phyloP scores from a whole-genome alignment of 1,140 invertebrate species.

The Monomorium pharaonis region DNA sequence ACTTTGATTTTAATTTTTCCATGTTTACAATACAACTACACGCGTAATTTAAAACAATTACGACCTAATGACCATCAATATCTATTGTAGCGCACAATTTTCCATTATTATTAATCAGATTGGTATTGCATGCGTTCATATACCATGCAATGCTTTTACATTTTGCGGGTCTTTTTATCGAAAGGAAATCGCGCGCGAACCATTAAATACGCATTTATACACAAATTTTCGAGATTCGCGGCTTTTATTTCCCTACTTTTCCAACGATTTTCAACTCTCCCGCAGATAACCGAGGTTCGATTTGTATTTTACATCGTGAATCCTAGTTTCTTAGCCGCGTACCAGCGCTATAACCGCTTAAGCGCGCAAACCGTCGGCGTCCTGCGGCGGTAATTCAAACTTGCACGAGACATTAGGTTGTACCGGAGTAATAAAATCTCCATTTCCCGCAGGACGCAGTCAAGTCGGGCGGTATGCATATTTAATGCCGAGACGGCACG shows the following conservation, averaged over 20 bases:
- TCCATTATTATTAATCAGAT: conserved; percentile 40
- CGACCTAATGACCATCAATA: conserved; percentile 3
- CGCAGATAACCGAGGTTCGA: not conserved
- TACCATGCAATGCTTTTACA: not conserved
- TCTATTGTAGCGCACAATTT: conserved; percentile 13
- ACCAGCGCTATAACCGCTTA: conserved; percentile 47
- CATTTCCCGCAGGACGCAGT: conserved; percentile 74
- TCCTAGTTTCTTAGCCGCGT: not conserved
- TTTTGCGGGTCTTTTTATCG: conserved; percentile 5
- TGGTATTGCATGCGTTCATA: conserved; percentile 10
- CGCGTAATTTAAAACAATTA: conserved; percentile 49
- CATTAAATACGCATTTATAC: not conserved
- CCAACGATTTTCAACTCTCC: not conserved
- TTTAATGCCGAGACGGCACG: conserved; percentile 71
- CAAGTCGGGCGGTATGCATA: conserved; percentile 72
- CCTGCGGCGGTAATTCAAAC: conserved; percentile 69
- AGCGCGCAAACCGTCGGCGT: conserved; percentile 40
- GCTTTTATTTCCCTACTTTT: not conserved
- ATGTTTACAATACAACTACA: conserved; percentile 16
- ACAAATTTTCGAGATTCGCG: not conserved
- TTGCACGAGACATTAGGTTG: conserved; percentile 74
- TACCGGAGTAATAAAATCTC: conserved; percentile 75
- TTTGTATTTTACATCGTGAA: conserved; percentile 16
- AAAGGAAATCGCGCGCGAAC: not conserved
- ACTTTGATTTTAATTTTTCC: conserved; percentile 36